Base-by-base conservation (phyloP, 2,797 vertebrate genomes). In the Lerista edwardsae region DNA sequence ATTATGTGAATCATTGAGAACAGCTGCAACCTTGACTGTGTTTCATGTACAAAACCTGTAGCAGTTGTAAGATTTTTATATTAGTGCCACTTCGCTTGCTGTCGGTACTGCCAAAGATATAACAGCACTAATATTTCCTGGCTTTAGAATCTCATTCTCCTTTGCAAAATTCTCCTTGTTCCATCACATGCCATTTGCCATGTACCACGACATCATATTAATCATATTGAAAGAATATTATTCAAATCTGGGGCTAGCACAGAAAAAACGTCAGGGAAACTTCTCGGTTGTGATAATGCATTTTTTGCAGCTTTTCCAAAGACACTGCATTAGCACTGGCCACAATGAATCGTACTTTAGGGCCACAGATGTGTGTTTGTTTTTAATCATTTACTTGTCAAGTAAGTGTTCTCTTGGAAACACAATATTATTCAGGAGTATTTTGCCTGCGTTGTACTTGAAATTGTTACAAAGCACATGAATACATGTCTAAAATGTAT, bases 21-120 rank as follows among this genome's bases (percentile, higher is more conserved):
- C 75, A 91, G 89, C 89, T 93, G 91, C 90, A 93, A 87, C 80
- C 41, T 47, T 92, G 88, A 91, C 77, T 80, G 81, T 75, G 39
- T 90, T 93, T 90, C 83, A 90, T 86, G 89, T 90, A 89, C 79
- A 91, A 90, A 89, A 91, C 71, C 57, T 91, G 73, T 80, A 93
- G 75, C 51, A 65, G 36, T 86, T 94, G 19, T 89, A 90, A 44
- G 84, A 71, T 91, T 91, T 92, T 85, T 83, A 51, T 67, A 62
- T 85, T 84, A 93, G 9, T 90, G 72, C 21, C 75, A 80, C 74
- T 93, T 93, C 84, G 86, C 6, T 88, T 92, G 51, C 80, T 87
- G 79, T 69, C 67, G 65, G 11, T 36, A 82, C 84, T 93, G 79
- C 41, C 77, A 79, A 81, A 88, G 25, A 89, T 89, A 36, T 19